These are phyloP conservation scores for Chorisops tibialis DNA, from an alignment of 2,888 invertebrate species.

Conservation along the genomic window DNA sequence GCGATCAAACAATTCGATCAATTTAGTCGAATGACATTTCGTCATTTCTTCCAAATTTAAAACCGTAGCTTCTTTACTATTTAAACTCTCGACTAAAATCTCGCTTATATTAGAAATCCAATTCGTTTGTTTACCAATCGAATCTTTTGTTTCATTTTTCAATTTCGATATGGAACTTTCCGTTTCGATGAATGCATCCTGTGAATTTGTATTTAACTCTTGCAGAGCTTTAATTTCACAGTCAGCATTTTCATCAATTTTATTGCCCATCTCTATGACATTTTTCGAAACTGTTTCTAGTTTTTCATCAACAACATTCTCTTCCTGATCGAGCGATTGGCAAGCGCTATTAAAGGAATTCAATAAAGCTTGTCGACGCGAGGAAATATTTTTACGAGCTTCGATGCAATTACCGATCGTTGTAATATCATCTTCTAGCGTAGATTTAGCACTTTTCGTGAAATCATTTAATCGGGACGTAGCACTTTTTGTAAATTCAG, in stretches of 20 bases:
- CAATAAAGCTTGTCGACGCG: slow-evolving; percentile 42
- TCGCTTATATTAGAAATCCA: neutral
- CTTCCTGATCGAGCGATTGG: slow-evolving; percentile 45
- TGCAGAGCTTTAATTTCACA: slow-evolving; percentile 37
- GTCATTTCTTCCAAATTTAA: neutral
- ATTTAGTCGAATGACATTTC: neutral
- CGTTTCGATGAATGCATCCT: neutral
- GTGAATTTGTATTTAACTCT: slow-evolving; percentile 39
- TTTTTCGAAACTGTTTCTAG: slow-evolving; percentile 40
- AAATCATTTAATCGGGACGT: slow-evolving; percentile 35
- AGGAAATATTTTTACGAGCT: slow-evolving; percentile 38
- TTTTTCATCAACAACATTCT: slow-evolving; percentile 40
- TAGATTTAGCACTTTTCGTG: slow-evolving; percentile 29
- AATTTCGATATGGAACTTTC: neutral
- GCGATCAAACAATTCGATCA: neutral
- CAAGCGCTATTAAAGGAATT: slow-evolving; percentile 50
- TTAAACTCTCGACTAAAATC: neutral
- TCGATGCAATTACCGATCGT: slow-evolving; percentile 37
- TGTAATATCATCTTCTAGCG: slow-evolving; percentile 31
- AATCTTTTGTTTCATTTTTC: neutral
- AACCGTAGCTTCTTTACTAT: neutral
- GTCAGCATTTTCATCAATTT: neutral
- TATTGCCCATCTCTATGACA: slow-evolving; percentile 41
- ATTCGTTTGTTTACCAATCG: neutral
- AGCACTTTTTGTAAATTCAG: slow-evolving; percentile 40